Conservation (phyloP, 2,113 vertebrate species). For the Nibea albiflora region DNA sequence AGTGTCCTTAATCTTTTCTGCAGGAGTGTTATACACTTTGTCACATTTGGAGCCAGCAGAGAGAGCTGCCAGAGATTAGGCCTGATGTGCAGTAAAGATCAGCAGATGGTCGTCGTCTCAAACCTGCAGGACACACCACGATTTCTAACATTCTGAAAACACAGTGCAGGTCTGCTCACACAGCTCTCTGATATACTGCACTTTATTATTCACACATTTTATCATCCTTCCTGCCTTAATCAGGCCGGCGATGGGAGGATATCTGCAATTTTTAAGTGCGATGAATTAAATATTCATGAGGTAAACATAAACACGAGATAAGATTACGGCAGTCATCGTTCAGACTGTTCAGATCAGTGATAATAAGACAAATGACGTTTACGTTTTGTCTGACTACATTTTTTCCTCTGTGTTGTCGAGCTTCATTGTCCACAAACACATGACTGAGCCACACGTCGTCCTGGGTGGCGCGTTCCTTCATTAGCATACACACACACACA, state of each 20-base stretch:
- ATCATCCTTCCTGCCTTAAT: no score
- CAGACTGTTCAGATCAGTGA: no score
- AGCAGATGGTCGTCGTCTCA: not conserved
- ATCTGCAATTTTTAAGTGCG: not conserved
- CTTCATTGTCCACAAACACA: not conserved
- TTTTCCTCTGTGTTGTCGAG: no score
- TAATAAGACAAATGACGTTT: no score
- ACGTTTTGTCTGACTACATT: no score
- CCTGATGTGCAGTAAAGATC: constrained; percentile 22
- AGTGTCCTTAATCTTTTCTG: not conserved
- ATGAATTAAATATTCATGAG: no score
- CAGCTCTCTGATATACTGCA: no score
- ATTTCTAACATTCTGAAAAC: not conserved
- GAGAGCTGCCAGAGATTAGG: constrained; percentile 2
- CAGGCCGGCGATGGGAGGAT: not conserved
- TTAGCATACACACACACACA: not conserved
- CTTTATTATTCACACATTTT: no score
- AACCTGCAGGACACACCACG: not conserved
- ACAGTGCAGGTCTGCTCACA: not conserved
- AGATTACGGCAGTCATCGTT: not conserved
- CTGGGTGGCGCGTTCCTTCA: not conserved
- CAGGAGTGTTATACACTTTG: not conserved
- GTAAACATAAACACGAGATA: no score
- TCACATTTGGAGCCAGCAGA: not conserved
- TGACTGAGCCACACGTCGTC: not conserved